Evolutionary conservation across 2,888 invertebrate genomes (phyloP), one percentile per base, ranked within the genome.

Genomic region (Hipparchia semele): DNA sequence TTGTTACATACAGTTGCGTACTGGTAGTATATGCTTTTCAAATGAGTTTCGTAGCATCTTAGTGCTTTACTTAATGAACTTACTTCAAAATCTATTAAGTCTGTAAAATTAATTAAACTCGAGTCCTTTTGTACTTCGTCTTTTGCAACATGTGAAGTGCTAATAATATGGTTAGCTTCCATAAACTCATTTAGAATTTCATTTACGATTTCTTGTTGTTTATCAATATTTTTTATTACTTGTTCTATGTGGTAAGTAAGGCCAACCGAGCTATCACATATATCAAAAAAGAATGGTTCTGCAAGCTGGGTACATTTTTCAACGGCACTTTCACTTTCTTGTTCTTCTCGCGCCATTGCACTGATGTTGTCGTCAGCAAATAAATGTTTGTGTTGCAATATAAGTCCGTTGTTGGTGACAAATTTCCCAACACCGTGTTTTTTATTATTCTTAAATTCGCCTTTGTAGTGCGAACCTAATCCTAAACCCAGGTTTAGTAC

Each of bases 391-490:
- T 88, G 86, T 79, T 94, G 87, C 0, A 95, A 81, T 65, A 92
- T 88, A 7, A 90, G 82, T 12, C 96, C 96, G 79, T 94, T 95
- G 70, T 95, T 95, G 33, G 95, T 95, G 68, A 94, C 85, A 73
- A 95, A 85, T 73, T 87, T 87, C 2, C 95, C 95, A 0, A 84
- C 79, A 0, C 96, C 96, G 75, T 95, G 92, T 81, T 96, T 96
- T 76, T 90, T 89, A 82, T 95, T 94, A 61, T 92, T 82, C 78
- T 88, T 87, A 86, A 95, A 95, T 51, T 92, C 87, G 51, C 96
- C 96, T 77, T 90, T 94, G 77, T 95, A 94, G 81, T 90, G 91
- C 0, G 94, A 91, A 1, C 95, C 95, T 64, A 94, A 86, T 2
- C 93, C 91, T 5, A 92, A 86, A 4, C 95, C 95, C 61, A 95